These are phyloP conservation scores for Dicycla oo DNA, from an alignment of 2,888 invertebrate genomes.

Conservation along the genomic window DNA sequence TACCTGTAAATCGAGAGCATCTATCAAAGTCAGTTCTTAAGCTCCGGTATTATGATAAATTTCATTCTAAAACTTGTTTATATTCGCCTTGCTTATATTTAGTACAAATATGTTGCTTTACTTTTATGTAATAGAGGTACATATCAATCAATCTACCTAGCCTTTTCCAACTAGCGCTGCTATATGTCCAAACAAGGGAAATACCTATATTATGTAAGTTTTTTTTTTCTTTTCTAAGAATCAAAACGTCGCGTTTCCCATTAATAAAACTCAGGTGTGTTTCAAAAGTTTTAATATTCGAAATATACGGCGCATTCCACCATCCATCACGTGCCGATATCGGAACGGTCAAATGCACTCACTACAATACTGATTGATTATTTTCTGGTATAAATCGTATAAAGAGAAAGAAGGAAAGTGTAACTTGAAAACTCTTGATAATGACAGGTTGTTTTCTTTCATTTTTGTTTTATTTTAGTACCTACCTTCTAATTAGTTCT, in stretches of 20 bases:
- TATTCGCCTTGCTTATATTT: no score
- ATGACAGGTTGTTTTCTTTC: neutral
- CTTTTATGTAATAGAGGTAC: no score
- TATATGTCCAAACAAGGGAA: no score
- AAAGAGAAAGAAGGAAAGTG: conserved; percentile 26
- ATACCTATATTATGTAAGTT: neutral
- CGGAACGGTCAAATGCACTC: conserved; percentile 65
- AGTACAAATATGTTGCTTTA: no score
- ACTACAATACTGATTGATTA: conserved; percentile 64
- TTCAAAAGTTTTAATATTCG: conserved; percentile 54
- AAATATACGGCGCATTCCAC: conserved; percentile 45
- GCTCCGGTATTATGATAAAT: no score
- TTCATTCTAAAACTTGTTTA: no score
- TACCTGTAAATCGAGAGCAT: no score
- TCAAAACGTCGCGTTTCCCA: neutral
- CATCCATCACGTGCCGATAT: conserved; percentile 58
- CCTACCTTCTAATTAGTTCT: neutral
- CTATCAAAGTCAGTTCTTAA: no score
- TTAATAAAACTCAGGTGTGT: conserved; percentile 46
- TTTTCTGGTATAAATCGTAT: conserved; percentile 53
- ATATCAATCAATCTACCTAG: no score
- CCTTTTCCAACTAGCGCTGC: no score
- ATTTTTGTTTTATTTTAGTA: neutral
- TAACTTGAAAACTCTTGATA: conserved; percentile 21
- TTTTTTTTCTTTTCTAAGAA: neutral